Evolutionary conservation across 1,140 invertebrate species (phyloP).

Genomic region (Atta colombica): DNA sequence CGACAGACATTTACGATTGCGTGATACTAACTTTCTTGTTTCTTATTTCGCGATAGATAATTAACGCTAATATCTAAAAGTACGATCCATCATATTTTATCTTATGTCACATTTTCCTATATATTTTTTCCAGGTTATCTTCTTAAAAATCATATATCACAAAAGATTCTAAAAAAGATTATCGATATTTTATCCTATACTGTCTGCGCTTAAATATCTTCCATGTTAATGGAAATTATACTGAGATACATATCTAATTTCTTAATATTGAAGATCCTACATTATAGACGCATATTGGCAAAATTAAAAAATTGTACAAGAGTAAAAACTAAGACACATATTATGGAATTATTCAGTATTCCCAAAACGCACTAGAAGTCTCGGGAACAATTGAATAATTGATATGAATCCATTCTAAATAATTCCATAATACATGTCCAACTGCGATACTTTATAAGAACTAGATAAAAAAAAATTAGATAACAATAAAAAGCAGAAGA

Average conservation of each 20-base stretch:
- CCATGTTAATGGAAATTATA: not conserved
- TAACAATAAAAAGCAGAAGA: not conserved
- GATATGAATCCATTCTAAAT: too few relatives aligned
- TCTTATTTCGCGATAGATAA: constrained; percentile 42
- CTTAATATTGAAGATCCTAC: not conserved
- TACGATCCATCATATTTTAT: constrained; percentile 19
- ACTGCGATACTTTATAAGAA: not conserved
- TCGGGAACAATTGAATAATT: too few relatives aligned
- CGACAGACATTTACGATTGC: constrained; percentile 33
- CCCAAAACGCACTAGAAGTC: too few relatives aligned
- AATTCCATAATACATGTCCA: too few relatives aligned
- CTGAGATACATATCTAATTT: not conserved
- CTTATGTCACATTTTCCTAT: constrained; percentile 4
- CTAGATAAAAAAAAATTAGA: not conserved
- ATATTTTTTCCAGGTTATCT: constrained; percentile 6
- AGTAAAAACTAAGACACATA: too few relatives aligned
- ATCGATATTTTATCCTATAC: not conserved
- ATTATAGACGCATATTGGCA: not conserved
- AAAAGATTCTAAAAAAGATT: not conserved
- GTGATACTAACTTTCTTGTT: constrained; percentile 22
- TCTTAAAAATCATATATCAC: not conserved
- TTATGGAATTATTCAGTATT: too few relatives aligned
- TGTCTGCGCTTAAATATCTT: not conserved
- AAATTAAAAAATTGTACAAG: not conserved
- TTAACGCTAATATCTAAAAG: constrained; percentile 20